Evolutionary conservation across 2,113 vertebrate genomes (phyloP).

Genomic region (Pygoscelis antarcticus): DNA sequence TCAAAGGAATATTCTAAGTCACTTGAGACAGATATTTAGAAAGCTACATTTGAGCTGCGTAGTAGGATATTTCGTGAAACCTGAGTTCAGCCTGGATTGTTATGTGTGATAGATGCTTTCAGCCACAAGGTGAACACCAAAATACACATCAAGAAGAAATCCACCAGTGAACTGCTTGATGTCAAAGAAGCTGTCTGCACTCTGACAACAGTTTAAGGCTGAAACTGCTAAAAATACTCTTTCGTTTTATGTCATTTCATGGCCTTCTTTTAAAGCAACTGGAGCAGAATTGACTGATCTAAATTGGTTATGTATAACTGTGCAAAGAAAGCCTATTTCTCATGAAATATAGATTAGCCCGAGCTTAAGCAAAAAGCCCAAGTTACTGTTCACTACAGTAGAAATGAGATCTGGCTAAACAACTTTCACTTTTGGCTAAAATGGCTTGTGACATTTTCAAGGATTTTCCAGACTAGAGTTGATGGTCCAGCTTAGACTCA

Average conservation of each 20-base stretch:
- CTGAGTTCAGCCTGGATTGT: not conserved
- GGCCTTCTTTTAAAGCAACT: constrained; percentile 1
- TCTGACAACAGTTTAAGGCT: constrained; percentile 2
- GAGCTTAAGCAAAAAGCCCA: not conserved
- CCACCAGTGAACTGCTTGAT: not conserved
- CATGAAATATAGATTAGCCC: not conserved
- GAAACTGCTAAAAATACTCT: constrained; percentile 27
- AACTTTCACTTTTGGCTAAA: not conserved
- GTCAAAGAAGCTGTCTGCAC: constrained; percentile 7
- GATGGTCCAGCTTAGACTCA: not conserved
- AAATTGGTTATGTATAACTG: not conserved
- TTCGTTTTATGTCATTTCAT: not conserved
- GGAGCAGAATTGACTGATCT: not conserved
- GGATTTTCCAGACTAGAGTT: not conserved
- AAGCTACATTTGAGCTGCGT: not conserved
- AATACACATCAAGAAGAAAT: not conserved
- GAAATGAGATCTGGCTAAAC: not conserved
- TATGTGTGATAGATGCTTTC: not conserved
- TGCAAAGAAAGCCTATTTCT: not conserved
- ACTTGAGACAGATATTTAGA: not conserved
- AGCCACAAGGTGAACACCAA: not conserved
- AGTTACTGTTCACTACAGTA: not conserved
- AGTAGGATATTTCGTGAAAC: not conserved
- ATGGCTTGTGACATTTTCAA: not conserved
- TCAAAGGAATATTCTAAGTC: not conserved